These are phyloP conservation scores for Lagodon rhomboides DNA, from an alignment of 2,797 vertebrate genomes.

Conservation along the genomic window DNA sequence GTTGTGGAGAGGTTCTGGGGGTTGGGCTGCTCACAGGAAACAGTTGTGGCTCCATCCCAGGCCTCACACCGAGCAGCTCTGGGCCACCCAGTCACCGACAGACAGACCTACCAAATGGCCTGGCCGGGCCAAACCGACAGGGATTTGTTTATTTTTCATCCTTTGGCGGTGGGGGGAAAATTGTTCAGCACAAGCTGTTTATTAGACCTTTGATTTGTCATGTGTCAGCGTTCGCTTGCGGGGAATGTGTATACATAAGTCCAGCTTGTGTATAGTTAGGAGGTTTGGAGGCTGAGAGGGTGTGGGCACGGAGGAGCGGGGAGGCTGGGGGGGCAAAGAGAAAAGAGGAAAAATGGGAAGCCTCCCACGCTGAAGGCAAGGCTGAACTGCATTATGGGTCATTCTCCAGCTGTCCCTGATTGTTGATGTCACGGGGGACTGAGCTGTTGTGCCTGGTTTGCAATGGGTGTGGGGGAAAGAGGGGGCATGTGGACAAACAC, in stretches of 20 bases:
- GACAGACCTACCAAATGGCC: slow-evolving; percentile 84
- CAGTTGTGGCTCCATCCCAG: slow-evolving; percentile 86
- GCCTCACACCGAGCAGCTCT: slow-evolving; percentile 86
- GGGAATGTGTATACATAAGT: slow-evolving; percentile 80
- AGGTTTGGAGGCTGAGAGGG: slow-evolving; percentile 72
- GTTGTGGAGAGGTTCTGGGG: slow-evolving; percentile 81
- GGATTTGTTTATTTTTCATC: slow-evolving; percentile 90
- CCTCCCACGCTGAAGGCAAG: slow-evolving; percentile 74
- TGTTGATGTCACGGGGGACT: slow-evolving; percentile 74
- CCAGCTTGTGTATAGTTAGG: slow-evolving; percentile 78
- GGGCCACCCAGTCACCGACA: slow-evolving; percentile 87
- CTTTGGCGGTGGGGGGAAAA: slow-evolving; percentile 74
- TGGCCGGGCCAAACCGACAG: slow-evolving; percentile 72
- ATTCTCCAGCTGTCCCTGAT: slow-evolving; percentile 80
- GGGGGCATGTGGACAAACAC: slow-evolving; percentile 63
- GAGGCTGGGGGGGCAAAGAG: slow-evolving; percentile 31
- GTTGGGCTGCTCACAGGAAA: slow-evolving; percentile 87
- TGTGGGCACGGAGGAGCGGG: slow-evolving; percentile 47
- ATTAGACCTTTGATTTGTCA: slow-evolving; percentile 88
- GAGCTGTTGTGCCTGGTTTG: slow-evolving; percentile 60
- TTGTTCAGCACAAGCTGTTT: slow-evolving; percentile 85
- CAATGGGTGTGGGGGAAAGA: slow-evolving; percentile 52
- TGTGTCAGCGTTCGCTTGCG: slow-evolving; percentile 80
- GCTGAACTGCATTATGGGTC: slow-evolving; percentile 76
- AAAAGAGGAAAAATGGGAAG: slow-evolving; percentile 56